A percentile compares a stretch with the other conserved stretches of the same genome.
Evolutionary conservation across 1,140 invertebrate genomes (phyloP).

Genomic region (Lepidurus packardi): DNA sequence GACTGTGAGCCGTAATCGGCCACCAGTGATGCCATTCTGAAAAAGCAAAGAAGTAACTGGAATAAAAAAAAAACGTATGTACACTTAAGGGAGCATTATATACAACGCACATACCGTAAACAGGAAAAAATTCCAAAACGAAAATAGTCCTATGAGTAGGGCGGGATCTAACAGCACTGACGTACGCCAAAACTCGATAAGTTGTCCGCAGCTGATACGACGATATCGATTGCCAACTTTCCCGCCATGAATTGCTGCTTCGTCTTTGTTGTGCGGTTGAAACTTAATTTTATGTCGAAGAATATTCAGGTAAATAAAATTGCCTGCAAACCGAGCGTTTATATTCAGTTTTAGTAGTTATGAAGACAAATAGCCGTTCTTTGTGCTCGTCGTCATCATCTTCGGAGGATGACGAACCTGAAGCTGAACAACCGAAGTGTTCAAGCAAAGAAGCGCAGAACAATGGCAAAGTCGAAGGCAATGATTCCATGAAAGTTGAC

Average conservation of each 20-base stretch:
- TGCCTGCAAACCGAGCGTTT: background rate
- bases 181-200: no score
- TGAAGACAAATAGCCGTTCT: background rate
- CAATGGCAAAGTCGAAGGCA: background rate
- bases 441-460: background rate
- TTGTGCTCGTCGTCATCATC: background rate
- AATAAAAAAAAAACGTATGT: background rate
- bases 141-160: no score
- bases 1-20: conserved; percentile 55
- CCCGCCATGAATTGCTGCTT: background rate
- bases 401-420: background rate
- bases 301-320: background rate
- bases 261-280: background rate
- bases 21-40: conserved; percentile 55
- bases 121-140: no score
- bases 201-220: background rate
- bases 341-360: background rate
- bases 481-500: no score
- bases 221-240: background rate
- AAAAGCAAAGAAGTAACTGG: background rate
- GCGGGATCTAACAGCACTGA: no score
- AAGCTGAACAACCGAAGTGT: background rate
- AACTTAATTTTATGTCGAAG: background rate
- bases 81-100: background rate
- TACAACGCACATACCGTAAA: no score